Conservation (phyloP, 2,888 invertebrate genomes). For the Acleris laterana region DNA sequence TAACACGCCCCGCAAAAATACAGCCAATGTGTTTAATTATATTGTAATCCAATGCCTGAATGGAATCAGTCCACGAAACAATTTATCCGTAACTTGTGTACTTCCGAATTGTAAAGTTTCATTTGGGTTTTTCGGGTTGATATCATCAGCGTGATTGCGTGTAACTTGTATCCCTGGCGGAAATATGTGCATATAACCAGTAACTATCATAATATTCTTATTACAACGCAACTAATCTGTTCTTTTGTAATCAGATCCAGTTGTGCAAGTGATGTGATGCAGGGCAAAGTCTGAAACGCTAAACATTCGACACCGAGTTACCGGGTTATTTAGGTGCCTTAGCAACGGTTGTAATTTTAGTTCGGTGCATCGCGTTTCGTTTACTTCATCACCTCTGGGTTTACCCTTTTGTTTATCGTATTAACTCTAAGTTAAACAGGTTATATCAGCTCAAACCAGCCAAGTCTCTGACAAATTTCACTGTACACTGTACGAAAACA, state of each 20-base stretch:
- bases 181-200: neutral
- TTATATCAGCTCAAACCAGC: no score
- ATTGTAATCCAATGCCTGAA: constrained; percentile 25
- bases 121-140: neutral
- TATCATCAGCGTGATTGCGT: neutral
- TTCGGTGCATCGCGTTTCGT: constrained; percentile 23
- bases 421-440: no score
- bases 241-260: constrained; percentile 24
- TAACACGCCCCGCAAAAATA: constrained; percentile 32
- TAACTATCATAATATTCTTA: neutral
- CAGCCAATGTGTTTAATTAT: constrained; percentile 13
- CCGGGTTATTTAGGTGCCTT: constrained; percentile 25
- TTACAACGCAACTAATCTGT: neutral
- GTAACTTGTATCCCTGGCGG: neutral
- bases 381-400: neutral
- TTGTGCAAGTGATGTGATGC: constrained; percentile 18
- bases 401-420: neutral
- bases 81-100: constrained; percentile 6
- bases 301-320: constrained; percentile 18
- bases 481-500: no score
- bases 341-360: constrained; percentile 20
- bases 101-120: constrained; percentile 18
- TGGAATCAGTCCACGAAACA: constrained; percentile 16
- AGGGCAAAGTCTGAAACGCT: constrained; percentile 23
- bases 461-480: no score